A percentile compares a stretch with the other conserved stretches of the same genome.
Conservation (phyloP, 2,888 invertebrate genomes). For the Drosophila putrida region DNA sequence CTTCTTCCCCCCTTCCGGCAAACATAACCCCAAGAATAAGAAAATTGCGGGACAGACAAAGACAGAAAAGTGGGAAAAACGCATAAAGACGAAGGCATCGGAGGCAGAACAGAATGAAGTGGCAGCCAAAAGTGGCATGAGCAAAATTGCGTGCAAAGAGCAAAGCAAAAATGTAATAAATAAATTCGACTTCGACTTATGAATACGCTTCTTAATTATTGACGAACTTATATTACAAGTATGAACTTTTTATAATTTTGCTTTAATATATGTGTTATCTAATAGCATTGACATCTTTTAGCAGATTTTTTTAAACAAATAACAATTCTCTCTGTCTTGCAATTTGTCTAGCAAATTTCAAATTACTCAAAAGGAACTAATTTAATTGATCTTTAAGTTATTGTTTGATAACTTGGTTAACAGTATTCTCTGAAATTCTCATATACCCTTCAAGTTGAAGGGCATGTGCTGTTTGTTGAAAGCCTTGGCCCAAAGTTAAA, state of each 20-base stretch:
- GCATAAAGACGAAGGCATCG: slow-evolving; percentile 61
- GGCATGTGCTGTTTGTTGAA: slow-evolving; percentile 29
- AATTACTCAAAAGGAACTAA: too few relatives aligned
- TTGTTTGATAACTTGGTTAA: too few relatives aligned
- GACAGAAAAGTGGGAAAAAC: slow-evolving; percentile 61
- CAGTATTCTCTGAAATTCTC: too few relatives aligned
- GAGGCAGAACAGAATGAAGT: slow-evolving; percentile 65
- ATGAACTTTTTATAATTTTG: neutral
- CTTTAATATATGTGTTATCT: too few relatives aligned
- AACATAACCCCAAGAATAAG: slow-evolving; percentile 60
- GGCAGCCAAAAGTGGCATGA: slow-evolving; percentile 26
- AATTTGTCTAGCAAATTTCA: too few relatives aligned
- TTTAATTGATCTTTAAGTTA: too few relatives aligned
- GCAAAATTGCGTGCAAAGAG: slow-evolving; percentile 33
- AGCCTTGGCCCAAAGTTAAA: slow-evolving; percentile 35
- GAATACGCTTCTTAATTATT: slow-evolving; percentile 3
- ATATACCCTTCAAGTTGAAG: neutral
- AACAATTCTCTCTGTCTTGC: too few relatives aligned
- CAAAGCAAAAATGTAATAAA: slow-evolving; percentile 7
- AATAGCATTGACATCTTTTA: too few relatives aligned
- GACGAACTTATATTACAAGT: neutral
- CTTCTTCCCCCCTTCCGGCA: slow-evolving; percentile 25
- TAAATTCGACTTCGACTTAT: slow-evolving; percentile 1
- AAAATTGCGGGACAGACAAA: slow-evolving; percentile 71
- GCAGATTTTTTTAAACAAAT: too few relatives aligned